Base-by-base conservation (phyloP, 2,113 vertebrate species). In the Dipodomys spectabilis region DNA sequence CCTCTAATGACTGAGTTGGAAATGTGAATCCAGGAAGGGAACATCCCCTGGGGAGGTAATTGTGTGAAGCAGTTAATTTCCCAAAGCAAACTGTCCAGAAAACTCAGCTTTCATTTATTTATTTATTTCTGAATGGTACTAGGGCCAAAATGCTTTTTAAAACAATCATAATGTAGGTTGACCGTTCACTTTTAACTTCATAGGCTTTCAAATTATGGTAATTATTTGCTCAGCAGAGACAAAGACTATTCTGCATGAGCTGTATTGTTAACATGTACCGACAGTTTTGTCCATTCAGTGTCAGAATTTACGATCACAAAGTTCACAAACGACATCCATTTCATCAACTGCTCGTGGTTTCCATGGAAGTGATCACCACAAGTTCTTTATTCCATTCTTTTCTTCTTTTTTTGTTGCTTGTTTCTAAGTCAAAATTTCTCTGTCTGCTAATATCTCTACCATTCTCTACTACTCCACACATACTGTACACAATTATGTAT, bases 111-210 rank as follows among this genome's bases (percentile, higher is more conserved):
- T 89, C 27, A 86, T 75, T 53, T 39, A 39, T 39, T 39, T 39
- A 39, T 39, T 95, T 86, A 28, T 88, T 75, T 23, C 27, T 91
- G 93, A 95, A 74, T 78, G 15, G 22, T 39, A 72, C 27, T 80
- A 68, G 12, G 3, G n/a, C 88, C 71, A 10, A 77, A 92, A 80
- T 87, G 5, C 11, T 49, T 2, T 18, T 2, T 12, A 10, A 49
- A 71, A 32, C 78, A 53, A 68, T 39, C 5, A 73, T 16, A 13
- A 84, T 72, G 81, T 62, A 79, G 39, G 88, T 85, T 79, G 82
- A 62, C 32, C 78, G 13, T n/a, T 92, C 28, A 73, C 44, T 83
- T 80, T 68, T 81, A 82, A 69, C 45, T 91, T 85, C 67, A 20
- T 16, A 84, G 49, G 30, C 6, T 77, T 92, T 64, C 35, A 9